Evolutionary conservation across 2,113 vertebrate genomes (phyloP).

Genomic region (Natator depressus): DNA sequence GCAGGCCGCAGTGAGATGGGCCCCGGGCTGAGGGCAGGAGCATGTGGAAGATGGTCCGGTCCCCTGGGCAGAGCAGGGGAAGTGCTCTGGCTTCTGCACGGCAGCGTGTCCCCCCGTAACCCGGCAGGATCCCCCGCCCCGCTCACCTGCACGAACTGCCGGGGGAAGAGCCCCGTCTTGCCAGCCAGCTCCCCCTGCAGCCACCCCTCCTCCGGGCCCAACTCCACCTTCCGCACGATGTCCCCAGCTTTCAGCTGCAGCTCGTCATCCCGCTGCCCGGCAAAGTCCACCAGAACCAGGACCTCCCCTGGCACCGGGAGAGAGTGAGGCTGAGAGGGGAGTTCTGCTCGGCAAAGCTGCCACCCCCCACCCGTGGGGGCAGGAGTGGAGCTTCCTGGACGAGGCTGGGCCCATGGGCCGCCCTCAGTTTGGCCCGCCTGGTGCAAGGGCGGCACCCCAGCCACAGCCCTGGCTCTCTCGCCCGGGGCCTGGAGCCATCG

Average conservation of each 20-base stretch:
- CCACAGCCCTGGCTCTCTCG: too few relatives aligned
- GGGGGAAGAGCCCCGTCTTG: constrained; percentile 83
- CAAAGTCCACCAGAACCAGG: constrained; percentile 83
- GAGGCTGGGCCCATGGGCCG: background rate
- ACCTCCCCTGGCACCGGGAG: constrained; percentile 75
- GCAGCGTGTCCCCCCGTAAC: background rate
- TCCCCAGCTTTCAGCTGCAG: constrained; percentile 73
- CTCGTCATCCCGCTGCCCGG: constrained; percentile 79
- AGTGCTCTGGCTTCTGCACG: too few relatives aligned
- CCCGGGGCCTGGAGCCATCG: background rate
- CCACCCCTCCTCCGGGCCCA: constrained; percentile 81
- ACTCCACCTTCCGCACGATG: constrained; percentile 82
- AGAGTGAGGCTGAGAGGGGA: background rate
- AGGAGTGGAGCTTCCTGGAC: too few relatives aligned
- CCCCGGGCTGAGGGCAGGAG: too few relatives aligned
- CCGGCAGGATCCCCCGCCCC: background rate
- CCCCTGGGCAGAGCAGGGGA: background rate
- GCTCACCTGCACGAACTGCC: constrained; percentile 81
- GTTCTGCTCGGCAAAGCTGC: too few relatives aligned
- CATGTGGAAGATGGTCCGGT: too few relatives aligned
- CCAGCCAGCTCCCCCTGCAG: constrained; percentile 82
- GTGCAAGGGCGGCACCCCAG: too few relatives aligned
- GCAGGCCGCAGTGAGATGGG: background rate
- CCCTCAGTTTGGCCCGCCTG: background rate
- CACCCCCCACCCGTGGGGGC: too few relatives aligned